Base-by-base conservation (phyloP, 2,888 invertebrate genomes). In the Meteorus colon region DNA sequence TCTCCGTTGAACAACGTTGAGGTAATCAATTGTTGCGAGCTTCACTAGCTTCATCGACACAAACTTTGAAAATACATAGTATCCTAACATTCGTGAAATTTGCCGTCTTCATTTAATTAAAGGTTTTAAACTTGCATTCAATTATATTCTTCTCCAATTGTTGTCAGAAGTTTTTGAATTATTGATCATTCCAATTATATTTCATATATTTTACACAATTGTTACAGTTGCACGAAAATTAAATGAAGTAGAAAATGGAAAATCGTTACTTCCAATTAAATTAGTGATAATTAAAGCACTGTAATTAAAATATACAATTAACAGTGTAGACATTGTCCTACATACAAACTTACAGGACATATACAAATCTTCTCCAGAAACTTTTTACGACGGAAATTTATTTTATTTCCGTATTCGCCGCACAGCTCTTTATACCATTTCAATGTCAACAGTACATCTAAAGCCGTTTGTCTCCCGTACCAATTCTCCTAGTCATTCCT, bases 1-100 rank as follows among this genome's bases (percentile, higher is more conserved):
- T 73, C 59, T 19, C 48, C 76, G 71, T 73, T 69, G 78, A 79
- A 78, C 76, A 74, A 77, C 75, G 75, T 77, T 78, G 76, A 76
- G 73, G 75, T 77, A 78, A 79, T 79, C 79, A 79, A 79, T 79
- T 79, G 78, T 79, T 79, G 77, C 76, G 63, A 76, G 65, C 76
- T 73, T 71, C 65, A 55, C 72, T 72, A 31, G 69, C 37, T 70
- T 51, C 76, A 59, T 37, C 55, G 66, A 62, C 29, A 70, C 67
- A 51, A 72, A 29, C 41, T 60, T 68, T 16, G 37, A 65, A 65
- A 65, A 65, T 41, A 65, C 41, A 65, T 41, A 37, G 65, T 37
- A 65, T 65, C 37, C 24, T 65, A 41, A 65, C 65, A 65, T 65
- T n/a, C 41, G 19, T 24, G 24, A 41, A 34, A 65, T 65, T 65